phyloP scores from a whole-genome alignment of 2,113 vertebrate genomes.

The Xyliphius kryptos region DNA sequence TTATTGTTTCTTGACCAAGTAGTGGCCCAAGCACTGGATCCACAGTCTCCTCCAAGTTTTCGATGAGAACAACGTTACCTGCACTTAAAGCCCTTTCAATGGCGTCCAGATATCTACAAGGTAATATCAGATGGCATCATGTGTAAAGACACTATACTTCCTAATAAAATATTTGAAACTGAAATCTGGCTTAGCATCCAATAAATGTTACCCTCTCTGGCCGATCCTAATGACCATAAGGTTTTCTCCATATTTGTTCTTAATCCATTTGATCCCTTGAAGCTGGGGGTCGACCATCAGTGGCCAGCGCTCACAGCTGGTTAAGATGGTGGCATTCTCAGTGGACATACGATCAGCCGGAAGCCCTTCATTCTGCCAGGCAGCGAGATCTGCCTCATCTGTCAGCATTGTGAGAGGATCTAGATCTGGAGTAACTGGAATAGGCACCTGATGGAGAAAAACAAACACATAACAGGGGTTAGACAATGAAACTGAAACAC shows the following conservation, averaged over 20 bases:
- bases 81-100: constrained; percentile 77
- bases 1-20: constrained; percentile 86
- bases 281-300: constrained; percentile 93
- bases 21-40: constrained; percentile 88
- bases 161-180: neutral
- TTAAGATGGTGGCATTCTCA: constrained; percentile 83
- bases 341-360: constrained; percentile 81
- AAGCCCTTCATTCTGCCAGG: constrained; percentile 87
- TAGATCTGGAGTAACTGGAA: constrained; percentile 68
- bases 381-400: constrained; percentile 74
- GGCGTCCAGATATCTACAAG: constrained; percentile 76
- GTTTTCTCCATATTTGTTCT: constrained; percentile 65
- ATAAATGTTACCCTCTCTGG: constrained; percentile 84
- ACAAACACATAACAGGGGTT: too few species aligned
- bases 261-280: constrained; percentile 90
- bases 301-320: constrained; percentile 85
- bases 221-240: constrained; percentile 70
- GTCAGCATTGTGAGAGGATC: constrained; percentile 79
- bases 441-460: constrained; percentile 81
- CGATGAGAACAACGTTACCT: constrained; percentile 82
- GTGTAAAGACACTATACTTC: too few species aligned
- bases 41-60: constrained; percentile 83
- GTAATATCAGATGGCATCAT: too few species aligned
- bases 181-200: too few species aligned
- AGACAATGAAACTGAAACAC: too few species aligned